phyloP scores from a whole-genome alignment of 2,888 invertebrate species.

The Zootermopsis nevadensis region DNA sequence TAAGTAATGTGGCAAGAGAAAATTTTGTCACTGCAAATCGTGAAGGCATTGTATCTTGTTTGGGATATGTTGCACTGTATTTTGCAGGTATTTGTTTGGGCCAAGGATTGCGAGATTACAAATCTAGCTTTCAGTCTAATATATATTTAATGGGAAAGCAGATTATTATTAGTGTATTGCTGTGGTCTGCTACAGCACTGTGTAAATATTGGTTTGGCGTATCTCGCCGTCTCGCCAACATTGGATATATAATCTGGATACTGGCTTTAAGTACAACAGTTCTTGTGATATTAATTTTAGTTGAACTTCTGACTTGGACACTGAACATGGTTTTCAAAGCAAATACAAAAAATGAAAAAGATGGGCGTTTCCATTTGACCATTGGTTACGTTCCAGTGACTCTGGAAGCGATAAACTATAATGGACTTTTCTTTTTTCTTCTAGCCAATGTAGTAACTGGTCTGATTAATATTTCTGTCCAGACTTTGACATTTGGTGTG shows the following conservation, averaged over 20 bases:
- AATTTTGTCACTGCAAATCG: conserved; percentile 84
- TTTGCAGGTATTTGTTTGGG: conserved; percentile 78
- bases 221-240: conserved; percentile 86
- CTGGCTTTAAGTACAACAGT: conserved; percentile 72
- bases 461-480: conserved; percentile 77
- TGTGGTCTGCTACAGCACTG: conserved; percentile 60
- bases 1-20: conserved; percentile 69
- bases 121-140: conserved; percentile 53
- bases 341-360: conserved; percentile 28
- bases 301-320: conserved; percentile 63
- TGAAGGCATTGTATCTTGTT: conserved; percentile 88
- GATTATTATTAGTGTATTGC: conserved; percentile 56
- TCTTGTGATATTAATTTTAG: conserved; percentile 67
- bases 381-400: conserved; percentile 66
- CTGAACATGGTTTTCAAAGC: not conserved
- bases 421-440: conserved; percentile 87
- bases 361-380: conserved; percentile 1
- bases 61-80: conserved; percentile 89
- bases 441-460: conserved; percentile 88
- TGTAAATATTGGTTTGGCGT: conserved; percentile 65
- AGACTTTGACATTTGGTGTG: conserved; percentile 68
- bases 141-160: conserved; percentile 53
- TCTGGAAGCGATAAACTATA: conserved; percentile 79
- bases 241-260: conserved; percentile 83
- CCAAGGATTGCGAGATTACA: conserved; percentile 59